phyloP scores from a whole-genome alignment of 92 coral and sea anemone species.

The Muricea muricata region DNA sequence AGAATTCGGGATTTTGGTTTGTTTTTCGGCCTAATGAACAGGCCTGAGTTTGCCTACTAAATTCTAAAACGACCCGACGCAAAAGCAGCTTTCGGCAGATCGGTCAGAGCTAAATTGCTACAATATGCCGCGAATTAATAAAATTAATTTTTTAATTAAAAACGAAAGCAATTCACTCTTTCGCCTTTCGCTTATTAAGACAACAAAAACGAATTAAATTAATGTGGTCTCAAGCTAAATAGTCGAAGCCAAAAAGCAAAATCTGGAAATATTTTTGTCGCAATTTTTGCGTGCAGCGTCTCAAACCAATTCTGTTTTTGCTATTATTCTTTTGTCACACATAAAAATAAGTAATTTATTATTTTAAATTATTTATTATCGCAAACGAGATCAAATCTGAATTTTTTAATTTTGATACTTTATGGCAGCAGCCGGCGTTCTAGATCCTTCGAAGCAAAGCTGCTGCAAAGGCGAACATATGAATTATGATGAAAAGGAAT shows the following conservation, averaged over 20 bases:
- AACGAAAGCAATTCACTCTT: constrained; percentile 16
- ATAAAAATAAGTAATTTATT: constrained; percentile 10
- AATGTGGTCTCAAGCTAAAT: background rate
- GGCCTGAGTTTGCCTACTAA: background rate
- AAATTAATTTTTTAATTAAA: constrained; percentile 42
- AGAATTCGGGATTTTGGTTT: background rate
- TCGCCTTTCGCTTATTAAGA: background rate
- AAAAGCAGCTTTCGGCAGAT: background rate
- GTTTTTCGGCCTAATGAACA: background rate
- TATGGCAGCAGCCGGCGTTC: background rate
- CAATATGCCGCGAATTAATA: constrained; percentile 33
- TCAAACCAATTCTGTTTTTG: background rate
- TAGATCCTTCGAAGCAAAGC: background rate
- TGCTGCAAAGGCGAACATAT: background rate
- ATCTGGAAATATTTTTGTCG: background rate
- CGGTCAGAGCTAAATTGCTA: constrained; percentile 16
- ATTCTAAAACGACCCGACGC: background rate
- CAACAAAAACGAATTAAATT: constrained; percentile 2
- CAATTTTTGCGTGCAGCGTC: background rate
- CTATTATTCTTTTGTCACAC: background rate
- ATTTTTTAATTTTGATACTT: constrained; percentile 24
- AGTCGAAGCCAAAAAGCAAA: background rate
- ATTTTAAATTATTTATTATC: constrained; percentile 9
- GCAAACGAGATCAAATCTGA: constrained; percentile 17
- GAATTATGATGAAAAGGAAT: constrained; percentile 8